Evolutionary conservation across 2,888 invertebrate genomes (phyloP).

Genomic region (Tenthredo scrophulariae): DNA sequence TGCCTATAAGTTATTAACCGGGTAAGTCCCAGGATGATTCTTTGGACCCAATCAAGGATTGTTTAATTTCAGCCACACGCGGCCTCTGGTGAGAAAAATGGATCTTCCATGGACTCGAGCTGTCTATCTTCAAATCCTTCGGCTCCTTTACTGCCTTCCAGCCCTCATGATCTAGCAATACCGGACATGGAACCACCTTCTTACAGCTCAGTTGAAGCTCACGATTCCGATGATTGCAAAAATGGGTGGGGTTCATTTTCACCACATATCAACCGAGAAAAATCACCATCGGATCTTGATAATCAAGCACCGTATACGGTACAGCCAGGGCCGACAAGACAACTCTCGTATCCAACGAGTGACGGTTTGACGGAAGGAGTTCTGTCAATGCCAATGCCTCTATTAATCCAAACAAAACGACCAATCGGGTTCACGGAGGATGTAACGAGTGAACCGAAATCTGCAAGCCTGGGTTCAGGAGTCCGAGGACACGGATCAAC

Average conservation of each 20-base stretch:
- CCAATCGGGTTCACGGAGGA: background rate
- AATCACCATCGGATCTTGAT: background rate
- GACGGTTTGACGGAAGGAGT: too few relatives aligned
- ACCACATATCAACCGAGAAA: background rate
- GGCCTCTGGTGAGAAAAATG: background rate
- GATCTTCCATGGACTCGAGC: background rate
- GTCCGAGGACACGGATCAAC: background rate
- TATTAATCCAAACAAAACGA: background rate
- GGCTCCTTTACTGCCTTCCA: conserved; percentile 1
- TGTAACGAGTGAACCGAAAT: conserved; percentile 14
- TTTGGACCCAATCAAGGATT: background rate
- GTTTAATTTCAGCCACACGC: background rate
- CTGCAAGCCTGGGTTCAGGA: background rate
- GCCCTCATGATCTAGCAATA: background rate
- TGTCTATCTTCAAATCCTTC: background rate
- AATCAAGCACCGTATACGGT: background rate
- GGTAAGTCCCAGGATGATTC: background rate
- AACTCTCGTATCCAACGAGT: background rate
- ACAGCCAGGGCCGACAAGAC: too few relatives aligned
- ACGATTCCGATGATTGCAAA: background rate
- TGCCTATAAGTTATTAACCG: background rate
- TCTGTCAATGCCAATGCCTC: conserved; percentile 23
- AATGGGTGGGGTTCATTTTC: background rate
- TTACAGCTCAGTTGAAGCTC: conserved; percentile 21
- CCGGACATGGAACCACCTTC: conserved; percentile 27